phyloP scores from a whole-genome alignment of 2,888 invertebrate genomes.

The Chrysolina americana region DNA sequence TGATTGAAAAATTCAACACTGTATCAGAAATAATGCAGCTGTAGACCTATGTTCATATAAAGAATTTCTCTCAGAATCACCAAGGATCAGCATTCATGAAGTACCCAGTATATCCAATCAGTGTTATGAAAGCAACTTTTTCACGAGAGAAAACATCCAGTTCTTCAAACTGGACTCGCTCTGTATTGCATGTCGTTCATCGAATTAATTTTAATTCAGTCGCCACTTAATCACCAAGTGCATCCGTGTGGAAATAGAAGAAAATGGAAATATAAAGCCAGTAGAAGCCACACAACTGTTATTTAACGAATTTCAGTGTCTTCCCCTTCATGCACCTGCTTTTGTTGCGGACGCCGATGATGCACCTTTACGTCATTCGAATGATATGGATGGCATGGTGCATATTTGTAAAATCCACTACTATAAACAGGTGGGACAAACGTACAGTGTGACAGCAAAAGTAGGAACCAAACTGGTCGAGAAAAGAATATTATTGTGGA shows the following conservation, averaged over 20 bases:
- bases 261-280: constrained; percentile 36
- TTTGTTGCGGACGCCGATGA: constrained; percentile 19
- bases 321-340: constrained; percentile 41
- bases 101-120: too few relatives aligned
- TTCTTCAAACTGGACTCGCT: not conserved
- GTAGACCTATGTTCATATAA: too few relatives aligned
- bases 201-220: constrained; percentile 20
- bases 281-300: constrained; percentile 39
- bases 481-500: not conserved
- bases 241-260: constrained; percentile 41
- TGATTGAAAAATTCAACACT: too few relatives aligned
- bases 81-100: too few relatives aligned
- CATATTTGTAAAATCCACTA: not conserved
- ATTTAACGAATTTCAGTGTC: constrained; percentile 44
- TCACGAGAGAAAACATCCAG: not conserved
- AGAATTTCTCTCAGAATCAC: too few relatives aligned
- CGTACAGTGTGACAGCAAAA: not conserved
- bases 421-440: not conserved
- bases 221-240: constrained; percentile 34
- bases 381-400: constrained; percentile 2
- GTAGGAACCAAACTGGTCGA: not conserved
- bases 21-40: too few relatives aligned
- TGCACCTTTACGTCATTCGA: constrained; percentile 16
- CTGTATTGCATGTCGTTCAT: constrained; percentile 4
- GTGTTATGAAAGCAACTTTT: not conserved